phyloP scores from a whole-genome alignment of 2,888 invertebrate genomes.

The Coelopa pilipes region DNA sequence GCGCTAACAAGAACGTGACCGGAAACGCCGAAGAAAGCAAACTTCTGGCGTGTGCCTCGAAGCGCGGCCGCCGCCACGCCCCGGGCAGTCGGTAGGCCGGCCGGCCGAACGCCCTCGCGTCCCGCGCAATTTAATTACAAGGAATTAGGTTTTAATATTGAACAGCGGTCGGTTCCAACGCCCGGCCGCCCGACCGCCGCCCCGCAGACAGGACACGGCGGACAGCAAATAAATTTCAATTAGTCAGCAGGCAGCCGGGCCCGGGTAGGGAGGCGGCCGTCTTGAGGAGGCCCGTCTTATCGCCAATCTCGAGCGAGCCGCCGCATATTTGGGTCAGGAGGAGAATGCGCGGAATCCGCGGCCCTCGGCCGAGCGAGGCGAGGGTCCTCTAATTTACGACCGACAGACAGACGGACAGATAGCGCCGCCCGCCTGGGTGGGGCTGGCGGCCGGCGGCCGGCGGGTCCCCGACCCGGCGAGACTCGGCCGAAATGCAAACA shows the following conservation, averaged over 20 bases:
- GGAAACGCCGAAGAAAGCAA: conserved; percentile 19
- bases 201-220: background rate
- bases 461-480: background rate
- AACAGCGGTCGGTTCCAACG: background rate
- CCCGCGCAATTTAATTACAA: conserved; percentile 28
- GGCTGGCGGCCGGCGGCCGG: background rate
- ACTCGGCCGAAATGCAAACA: background rate
- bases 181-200: background rate
- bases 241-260: background rate
- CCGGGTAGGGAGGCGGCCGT: background rate
- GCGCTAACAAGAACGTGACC: conserved; percentile 25
- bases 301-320: conserved; percentile 17
- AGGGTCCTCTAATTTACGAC: conserved; percentile 19
- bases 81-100: no score
- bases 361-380: background rate
- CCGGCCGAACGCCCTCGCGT: background rate
- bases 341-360: conserved; percentile 3
- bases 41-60: background rate
- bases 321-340: conserved; percentile 23
- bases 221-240: conserved; percentile 27
- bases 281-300: conserved; percentile 7
- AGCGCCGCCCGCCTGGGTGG: background rate
- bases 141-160: conserved; percentile 26
- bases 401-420: background rate
- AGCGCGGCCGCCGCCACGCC: background rate